Evolutionary conservation across 2,888 invertebrate genomes (phyloP), one percentile per base, ranked within the genome.

Genomic region (Callyntrura guangdongensis): DNA sequence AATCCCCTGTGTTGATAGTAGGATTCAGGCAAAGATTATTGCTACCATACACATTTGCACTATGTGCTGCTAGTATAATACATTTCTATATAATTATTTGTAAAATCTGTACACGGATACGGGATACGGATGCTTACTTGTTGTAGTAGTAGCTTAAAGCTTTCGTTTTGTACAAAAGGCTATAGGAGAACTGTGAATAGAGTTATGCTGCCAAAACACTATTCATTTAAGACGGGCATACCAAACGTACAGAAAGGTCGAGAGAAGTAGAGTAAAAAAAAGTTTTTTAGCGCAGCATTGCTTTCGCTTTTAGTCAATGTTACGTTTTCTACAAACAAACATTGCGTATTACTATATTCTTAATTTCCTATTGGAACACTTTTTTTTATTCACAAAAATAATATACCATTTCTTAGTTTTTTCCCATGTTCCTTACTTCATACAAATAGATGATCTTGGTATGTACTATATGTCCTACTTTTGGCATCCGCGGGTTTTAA

Each of bases 241-340:
- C 22, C 6, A 22, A 56, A 25, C 14, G 22, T 56, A 77, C 25
- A 0, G 56, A 77, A 77, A 77, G 53, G 53, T 49, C 77, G 77
- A 77, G 53, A 56, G 53, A 56, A 47, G 11, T 49, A 74, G 49
- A 77, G 47, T 22, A 74, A 74, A 61, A 61, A 64, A 53, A 77
- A 1, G 47, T 72, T 72, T 67, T 45, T n/a, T n/a, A 77, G 77
- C 25, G 53, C 49, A 20, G 17, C 22, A 25, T 49, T 20, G 49
- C 69, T 72, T 72, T 72, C 45, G 67, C 27, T 72, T 72, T 36
- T 36, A 14, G 45, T 17, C 69, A 9, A 72, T 27, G n/a, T 27
- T 25, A 27, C 4, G 67, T 8, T 67, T 67, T 45, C 45, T 22
- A 14, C 45, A 72, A 12, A n/a, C n/a, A 14, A 53, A 14, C 12